phyloP scores from a whole-genome alignment of 2,113 vertebrate species.

The Semicossyphus pulcher region DNA sequence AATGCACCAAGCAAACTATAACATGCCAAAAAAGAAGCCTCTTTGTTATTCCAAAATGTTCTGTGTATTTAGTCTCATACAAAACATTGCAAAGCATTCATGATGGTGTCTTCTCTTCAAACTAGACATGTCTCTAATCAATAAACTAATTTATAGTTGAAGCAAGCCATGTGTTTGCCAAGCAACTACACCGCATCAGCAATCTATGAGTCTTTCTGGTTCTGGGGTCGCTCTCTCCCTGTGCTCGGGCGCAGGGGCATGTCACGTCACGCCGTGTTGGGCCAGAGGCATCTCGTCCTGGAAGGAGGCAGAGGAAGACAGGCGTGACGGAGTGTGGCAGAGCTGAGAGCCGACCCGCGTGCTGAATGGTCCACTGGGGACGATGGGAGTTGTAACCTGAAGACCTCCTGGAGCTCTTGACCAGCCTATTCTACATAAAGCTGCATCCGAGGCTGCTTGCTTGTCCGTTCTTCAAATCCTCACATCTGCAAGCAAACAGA shows the following conservation, averaged over 20 bases:
- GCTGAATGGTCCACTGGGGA: constrained; percentile 25
- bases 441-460: background rate
- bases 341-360: constrained; percentile 30
- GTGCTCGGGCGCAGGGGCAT: constrained; percentile 34
- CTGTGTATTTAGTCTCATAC: too few relatives aligned
- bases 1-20: too few relatives aligned
- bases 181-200: background rate
- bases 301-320: constrained; percentile 67
- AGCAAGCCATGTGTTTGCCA: background rate
- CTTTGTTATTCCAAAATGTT: too few relatives aligned
- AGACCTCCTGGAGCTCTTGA: constrained; percentile 23
- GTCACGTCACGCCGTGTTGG: constrained; percentile 66
- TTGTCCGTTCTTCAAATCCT: background rate
- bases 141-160: background rate
- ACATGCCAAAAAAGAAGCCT: too few relatives aligned
- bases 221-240: background rate
- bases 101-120: too few relatives aligned
- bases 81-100: too few relatives aligned
- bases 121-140: background rate
- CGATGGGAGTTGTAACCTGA: constrained; percentile 8
- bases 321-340: constrained; percentile 76
- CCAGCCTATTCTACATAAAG: background rate
- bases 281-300: constrained; percentile 52
- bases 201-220: background rate
- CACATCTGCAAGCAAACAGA: background rate